Percentiles rank a stretch among this genome's conserved stretches.
Conservation (phyloP, 1,140 invertebrate species). For the Zaprionus africanus region DNA sequence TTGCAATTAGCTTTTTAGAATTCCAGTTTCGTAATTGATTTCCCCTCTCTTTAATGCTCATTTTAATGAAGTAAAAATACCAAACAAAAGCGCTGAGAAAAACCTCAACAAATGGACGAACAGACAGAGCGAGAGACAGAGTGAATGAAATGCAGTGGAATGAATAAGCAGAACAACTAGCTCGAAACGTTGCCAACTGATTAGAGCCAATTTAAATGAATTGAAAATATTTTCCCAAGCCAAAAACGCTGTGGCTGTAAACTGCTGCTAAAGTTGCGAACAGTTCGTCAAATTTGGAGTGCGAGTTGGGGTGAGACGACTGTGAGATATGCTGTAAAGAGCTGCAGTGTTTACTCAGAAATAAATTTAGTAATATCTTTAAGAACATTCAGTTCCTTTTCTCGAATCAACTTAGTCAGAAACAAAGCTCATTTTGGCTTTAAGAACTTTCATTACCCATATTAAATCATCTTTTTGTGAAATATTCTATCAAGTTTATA, state of each 20-base stretch:
- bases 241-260: constrained; percentile 1
- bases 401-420: no score
- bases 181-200: constrained; percentile 38
- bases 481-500: not conserved
- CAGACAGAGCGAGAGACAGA: no score
- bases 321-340: no score
- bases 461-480: no score
- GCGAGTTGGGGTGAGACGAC: not conserved
- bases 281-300: constrained; percentile 4
- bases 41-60: constrained; percentile 37
- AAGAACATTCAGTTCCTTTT: not conserved
- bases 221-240: constrained; percentile 33
- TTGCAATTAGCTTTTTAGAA: constrained; percentile 52
- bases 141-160: constrained; percentile 1
- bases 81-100: constrained; percentile 16
- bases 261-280: not conserved
- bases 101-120: not conserved
- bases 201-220: constrained; percentile 58
- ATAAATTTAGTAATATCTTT: no score
- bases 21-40: constrained; percentile 59
- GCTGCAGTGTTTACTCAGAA: no score
- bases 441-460: not conserved
- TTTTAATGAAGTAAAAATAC: constrained; percentile 69
- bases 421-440: no score
- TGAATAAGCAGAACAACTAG: constrained; percentile 22